These are phyloP conservation scores for Tenodera sinensis DNA, from an alignment of 2,888 invertebrate species.

Conservation along the genomic window DNA sequence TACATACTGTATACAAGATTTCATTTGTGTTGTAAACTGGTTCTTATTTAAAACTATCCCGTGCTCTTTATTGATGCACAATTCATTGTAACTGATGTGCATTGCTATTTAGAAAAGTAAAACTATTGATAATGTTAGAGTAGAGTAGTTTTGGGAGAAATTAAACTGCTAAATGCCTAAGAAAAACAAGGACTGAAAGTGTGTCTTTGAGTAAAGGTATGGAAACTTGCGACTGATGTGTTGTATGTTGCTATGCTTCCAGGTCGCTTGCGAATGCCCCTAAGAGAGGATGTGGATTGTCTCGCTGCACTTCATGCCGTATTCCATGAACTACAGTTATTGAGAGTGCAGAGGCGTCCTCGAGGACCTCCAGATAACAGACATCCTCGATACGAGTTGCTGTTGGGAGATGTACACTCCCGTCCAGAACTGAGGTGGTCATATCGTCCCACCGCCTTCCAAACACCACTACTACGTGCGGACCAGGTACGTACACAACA, in stretches of 20 bases:
- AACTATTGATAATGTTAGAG: too few species aligned
- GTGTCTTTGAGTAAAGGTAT: too few species aligned
- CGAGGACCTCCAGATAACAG: slow-evolving; percentile 38
- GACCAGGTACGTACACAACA: slow-evolving; percentile 26
- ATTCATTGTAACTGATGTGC: too few species aligned
- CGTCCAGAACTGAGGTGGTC: slow-evolving; percentile 43
- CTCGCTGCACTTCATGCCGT: slow-evolving; percentile 49
- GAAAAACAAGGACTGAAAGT: too few species aligned
- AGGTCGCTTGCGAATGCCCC: slow-evolving; percentile 19
- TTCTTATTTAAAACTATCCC: too few species aligned
- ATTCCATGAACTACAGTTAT: slow-evolving; percentile 53
- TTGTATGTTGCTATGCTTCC: background rate
- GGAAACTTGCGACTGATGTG: too few species aligned
- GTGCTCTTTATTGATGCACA: too few species aligned
- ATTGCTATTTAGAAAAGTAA: too few species aligned
- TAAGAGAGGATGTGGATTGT: slow-evolving; percentile 46
- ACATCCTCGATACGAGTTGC: slow-evolving; percentile 45
- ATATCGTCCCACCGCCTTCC: slow-evolving; percentile 54
- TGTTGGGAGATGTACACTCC: slow-evolving; percentile 54
- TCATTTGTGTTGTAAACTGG: too few species aligned
- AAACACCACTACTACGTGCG: slow-evolving; percentile 48
- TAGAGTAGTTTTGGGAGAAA: too few species aligned
- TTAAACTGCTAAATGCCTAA: too few species aligned
- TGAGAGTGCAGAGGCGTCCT: slow-evolving; percentile 49
- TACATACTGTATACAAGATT: too few species aligned